Base-by-base conservation (phyloP, 2,113 vertebrate species). In the Perccottus glenii region DNA sequence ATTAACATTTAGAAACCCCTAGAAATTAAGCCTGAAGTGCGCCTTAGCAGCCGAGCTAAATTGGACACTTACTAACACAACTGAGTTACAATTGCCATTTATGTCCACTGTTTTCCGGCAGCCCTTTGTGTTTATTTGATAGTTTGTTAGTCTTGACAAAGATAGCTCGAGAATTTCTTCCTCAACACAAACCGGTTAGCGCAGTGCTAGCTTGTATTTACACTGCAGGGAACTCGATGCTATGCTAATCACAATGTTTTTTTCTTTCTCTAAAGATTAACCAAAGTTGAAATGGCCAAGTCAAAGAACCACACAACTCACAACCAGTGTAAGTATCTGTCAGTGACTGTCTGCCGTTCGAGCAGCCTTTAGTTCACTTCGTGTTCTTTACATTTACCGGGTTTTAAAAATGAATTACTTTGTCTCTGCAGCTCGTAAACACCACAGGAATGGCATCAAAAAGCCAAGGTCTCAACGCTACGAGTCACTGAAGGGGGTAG, bases 291-390 rank as follows among this genome's bases (percentile, higher is more conserved):
- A 65, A 99, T 99, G 97, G 97, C 97, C 27, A 99, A 99, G 94
- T 99, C 97, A 8, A 99, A 99, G 94, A 99, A 99, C 86, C 97
- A 98, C 92, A 99, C 97, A 76, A 96, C 95, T 48, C 97, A 99
- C 91, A 98, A 98, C 89, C 97, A 99, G 75, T 97, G 97, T 98
- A 90, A 96, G 96, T 93, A 9, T 2, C 2, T 43, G 42, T 11
- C 12, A 58, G 6, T 4, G 11, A 11, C 8, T 2, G 4, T 2
- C 6, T 14, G 5, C 15, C 5, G 4, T 57, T 4, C 1, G 19
- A 27, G 19, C 19, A 27, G 19, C 19, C 19, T 3, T 27, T 27
- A 3, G 19, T 2, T 27, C 3, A 27, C 19, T 27, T 3, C 19
- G 19, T 27, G 19, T 27, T 27, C 19, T 27, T 27, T 27, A 27